Percentiles rank a stretch among this genome's conserved stretches.
phyloP scores from a whole-genome alignment of 37 sponge, comb jelly and placozoan genomes.

The Aphrocallistes beatrix region DNA sequence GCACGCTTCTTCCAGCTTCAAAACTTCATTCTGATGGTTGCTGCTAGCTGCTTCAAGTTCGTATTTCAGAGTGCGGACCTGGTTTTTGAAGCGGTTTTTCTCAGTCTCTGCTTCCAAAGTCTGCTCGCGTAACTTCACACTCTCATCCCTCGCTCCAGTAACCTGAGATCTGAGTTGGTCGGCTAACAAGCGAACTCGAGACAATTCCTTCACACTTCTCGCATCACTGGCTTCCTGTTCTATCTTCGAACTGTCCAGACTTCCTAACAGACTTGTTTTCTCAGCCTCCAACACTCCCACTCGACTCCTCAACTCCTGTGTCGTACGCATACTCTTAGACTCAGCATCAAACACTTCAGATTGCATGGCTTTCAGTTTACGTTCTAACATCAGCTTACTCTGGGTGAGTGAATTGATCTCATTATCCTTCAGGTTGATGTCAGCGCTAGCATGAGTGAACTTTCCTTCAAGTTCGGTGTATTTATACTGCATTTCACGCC shows the following conservation, averaged over 20 bases:
- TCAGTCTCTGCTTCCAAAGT: not conserved
- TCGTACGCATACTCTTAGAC: not conserved
- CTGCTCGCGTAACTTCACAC: not conserved
- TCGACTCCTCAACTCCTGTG: not conserved
- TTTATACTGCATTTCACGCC: not conserved
- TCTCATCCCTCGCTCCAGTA: not conserved
- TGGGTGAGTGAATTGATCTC: not conserved
- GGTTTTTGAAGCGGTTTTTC: not conserved
- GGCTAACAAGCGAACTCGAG: not conserved
- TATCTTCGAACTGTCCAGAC: not conserved
- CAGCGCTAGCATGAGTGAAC: not conserved
- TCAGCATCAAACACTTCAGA: not conserved
- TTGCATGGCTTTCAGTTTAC: not conserved
- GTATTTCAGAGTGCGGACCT: constrained; percentile 8
- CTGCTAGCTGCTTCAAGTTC: not conserved
- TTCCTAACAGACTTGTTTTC: not conserved
- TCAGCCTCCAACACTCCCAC: constrained; percentile 10
- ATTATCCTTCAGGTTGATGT: not conserved
- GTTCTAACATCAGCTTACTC: not conserved
- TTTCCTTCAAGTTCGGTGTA: not conserved
- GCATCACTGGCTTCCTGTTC: not conserved
- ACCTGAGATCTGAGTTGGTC: not conserved
- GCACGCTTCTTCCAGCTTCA: not conserved
- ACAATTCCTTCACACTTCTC: not conserved
- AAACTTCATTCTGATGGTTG: not conserved